Evolutionary conservation across 2,113 vertebrate species (phyloP).

Genomic region (Anhinga rufa): DNA sequence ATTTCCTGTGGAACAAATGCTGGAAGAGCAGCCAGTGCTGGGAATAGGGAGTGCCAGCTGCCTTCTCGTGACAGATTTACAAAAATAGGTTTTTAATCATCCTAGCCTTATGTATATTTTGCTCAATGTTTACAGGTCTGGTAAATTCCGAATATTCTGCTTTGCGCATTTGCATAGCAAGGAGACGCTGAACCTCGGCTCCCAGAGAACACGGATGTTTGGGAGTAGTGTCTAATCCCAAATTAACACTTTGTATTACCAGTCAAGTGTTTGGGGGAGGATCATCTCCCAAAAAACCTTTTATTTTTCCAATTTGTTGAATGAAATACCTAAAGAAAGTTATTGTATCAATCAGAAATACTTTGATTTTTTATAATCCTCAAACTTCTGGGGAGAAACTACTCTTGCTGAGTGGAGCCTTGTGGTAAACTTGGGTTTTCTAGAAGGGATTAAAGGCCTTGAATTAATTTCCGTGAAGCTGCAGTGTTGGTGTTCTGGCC

Average conservation of each 20-base stretch:
- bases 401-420: not conserved
- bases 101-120: not conserved
- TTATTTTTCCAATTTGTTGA: not conserved
- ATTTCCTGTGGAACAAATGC: not conserved
- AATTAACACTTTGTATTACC: not conserved
- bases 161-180: not conserved
- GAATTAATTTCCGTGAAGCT: not conserved
- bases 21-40: not conserved
- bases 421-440: not conserved
- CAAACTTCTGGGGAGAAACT: not conserved
- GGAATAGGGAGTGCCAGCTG: not conserved
- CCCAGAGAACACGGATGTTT: not conserved
- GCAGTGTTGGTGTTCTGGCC: not conserved
- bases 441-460: not conserved
- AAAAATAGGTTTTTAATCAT: not conserved
- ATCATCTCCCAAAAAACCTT: not conserved
- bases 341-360: not conserved
- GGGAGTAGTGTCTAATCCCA: not conserved
- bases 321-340: not conserved
- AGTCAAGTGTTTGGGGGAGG: not conserved
- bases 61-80: not conserved
- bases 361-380: not conserved
- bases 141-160: not conserved
- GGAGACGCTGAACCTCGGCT: not conserved
- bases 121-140: not conserved